Evolutionary conservation across 2,888 invertebrate genomes (phyloP).

Genomic region (Thumatha senex): DNA sequence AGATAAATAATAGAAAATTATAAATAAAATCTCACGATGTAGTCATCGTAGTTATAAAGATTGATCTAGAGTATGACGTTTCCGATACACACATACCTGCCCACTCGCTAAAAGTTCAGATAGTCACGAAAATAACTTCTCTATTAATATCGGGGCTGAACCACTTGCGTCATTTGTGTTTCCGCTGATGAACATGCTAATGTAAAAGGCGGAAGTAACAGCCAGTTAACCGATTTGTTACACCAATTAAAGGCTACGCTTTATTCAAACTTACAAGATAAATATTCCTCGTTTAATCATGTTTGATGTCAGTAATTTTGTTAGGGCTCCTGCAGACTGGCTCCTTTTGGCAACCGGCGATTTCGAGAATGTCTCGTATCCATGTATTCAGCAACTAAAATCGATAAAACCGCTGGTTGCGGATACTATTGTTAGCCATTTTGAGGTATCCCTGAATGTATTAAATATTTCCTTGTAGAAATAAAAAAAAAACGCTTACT

Average conservation of each 20-base stretch:
- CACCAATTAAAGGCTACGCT: constrained; percentile 32
- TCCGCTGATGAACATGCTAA: constrained; percentile 47
- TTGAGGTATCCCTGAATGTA: too few species aligned
- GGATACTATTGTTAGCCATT: too few species aligned
- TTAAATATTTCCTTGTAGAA: too few species aligned
- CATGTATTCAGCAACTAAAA: too few species aligned
- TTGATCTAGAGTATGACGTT: constrained; percentile 21
- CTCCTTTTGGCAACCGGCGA: too few species aligned
- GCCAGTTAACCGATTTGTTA: constrained; percentile 36
- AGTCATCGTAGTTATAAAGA: constrained; percentile 17
- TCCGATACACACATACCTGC: constrained; percentile 16
- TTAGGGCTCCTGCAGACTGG: too few species aligned
- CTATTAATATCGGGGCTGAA: constrained; percentile 40
- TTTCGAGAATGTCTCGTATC: too few species aligned
- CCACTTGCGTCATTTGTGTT: constrained; percentile 49
- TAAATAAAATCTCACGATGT: too few species aligned
- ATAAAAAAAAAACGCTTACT: too few species aligned
- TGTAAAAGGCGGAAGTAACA: constrained; percentile 30
- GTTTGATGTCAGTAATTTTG: too few species aligned
- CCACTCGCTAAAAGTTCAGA: constrained; percentile 28
- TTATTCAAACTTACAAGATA: constrained; percentile 15
- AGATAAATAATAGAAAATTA: too few species aligned
- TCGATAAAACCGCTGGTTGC: too few species aligned
- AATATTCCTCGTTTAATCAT: constrained; percentile 1
- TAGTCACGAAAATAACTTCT: constrained; percentile 33